Conservation (phyloP, 1,140 invertebrate genomes). For the Papilio helenus region DNA sequence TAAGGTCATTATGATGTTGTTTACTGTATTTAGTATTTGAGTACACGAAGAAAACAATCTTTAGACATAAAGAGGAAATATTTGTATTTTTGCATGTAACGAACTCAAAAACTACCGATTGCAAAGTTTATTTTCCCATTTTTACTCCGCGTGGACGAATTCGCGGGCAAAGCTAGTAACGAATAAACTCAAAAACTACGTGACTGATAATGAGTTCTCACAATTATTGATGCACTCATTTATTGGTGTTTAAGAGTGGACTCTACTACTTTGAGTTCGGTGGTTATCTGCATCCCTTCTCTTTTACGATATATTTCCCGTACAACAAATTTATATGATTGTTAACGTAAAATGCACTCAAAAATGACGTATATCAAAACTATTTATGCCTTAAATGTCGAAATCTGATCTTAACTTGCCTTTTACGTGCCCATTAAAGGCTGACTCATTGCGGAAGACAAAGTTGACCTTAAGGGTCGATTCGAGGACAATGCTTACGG, state of each 20-base stretch:
- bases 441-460: constrained; percentile 18
- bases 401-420: constrained; percentile 19
- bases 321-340: background rate
- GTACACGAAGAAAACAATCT: background rate
- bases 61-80: background rate
- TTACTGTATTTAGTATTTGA: background rate
- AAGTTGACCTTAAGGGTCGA: constrained; percentile 8
- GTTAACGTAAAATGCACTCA: background rate
- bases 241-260: no score
- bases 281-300: background rate
- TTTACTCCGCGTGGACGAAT: no score
- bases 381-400: constrained; percentile 10
- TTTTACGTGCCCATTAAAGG: constrained; percentile 2
- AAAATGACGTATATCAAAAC: background rate
- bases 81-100: no score
- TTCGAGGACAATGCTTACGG: constrained; percentile 11
- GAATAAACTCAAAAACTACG: no score
- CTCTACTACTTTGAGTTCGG: background rate
- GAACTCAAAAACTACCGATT: no score
- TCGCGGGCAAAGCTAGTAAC: no score
- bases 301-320: background rate
- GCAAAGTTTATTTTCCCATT: no score
- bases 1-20: constrained; percentile 17
- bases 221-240: no score
- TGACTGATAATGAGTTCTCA: background rate